Conservation (phyloP, 2,113 vertebrate genomes). For the Peromyscus leucopus region DNA sequence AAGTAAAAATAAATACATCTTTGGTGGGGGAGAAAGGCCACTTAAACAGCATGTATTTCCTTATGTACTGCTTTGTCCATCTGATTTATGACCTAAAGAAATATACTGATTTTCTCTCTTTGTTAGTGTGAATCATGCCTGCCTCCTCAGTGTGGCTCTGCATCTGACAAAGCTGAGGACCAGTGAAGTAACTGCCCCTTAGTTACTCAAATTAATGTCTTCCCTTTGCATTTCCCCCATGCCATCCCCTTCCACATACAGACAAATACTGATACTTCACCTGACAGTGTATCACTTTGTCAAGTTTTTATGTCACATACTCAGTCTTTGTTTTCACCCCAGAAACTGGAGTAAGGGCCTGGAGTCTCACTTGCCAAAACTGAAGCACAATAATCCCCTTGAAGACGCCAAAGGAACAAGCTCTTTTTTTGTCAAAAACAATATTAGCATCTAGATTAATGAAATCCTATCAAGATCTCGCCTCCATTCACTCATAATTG, state of each 20-base stretch:
- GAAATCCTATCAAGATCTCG: conserved; percentile 17
- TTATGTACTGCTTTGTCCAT: not conserved
- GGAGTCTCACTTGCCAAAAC: not conserved
- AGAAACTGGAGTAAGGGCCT: not conserved
- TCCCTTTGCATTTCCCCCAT: conserved; percentile 1
- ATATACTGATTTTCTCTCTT: conserved; percentile 31
- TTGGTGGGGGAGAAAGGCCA: not conserved
- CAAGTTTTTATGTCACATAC: not conserved
- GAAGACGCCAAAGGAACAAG: not conserved
- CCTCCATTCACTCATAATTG: not conserved
- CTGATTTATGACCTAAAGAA: not conserved
- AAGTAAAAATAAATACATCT: conserved; percentile 5
- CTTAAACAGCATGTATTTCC: not conserved
- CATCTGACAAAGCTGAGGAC: not conserved
- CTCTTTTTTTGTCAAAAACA: conserved; percentile 1
- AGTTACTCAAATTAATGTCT: not conserved
- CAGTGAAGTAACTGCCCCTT: not conserved
- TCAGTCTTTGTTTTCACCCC: conserved; percentile 1
- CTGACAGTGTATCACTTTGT: not conserved
- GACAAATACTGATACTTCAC: not conserved
- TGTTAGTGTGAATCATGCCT: not conserved
- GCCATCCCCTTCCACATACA: conserved; percentile 26
- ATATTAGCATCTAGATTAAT: conserved; percentile 40
- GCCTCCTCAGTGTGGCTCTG: not conserved
- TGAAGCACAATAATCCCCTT: not conserved